A percentile compares a stretch with the other conserved stretches of the same genome.
Conservation (phyloP, 2,797 vertebrate species). For the Pseudochirops corinnae region DNA sequence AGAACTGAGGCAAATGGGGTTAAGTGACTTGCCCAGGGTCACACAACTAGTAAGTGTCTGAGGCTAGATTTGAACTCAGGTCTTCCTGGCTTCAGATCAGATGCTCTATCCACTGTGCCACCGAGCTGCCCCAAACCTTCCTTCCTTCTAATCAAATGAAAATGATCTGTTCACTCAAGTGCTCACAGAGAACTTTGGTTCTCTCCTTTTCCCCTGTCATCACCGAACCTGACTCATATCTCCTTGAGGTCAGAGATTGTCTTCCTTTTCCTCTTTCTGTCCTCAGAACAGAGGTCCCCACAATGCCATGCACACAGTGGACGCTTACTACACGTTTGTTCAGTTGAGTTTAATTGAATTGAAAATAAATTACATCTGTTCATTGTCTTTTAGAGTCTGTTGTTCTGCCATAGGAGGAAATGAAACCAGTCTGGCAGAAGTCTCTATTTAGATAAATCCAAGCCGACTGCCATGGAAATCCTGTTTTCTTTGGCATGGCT, state of each 20-base stretch:
- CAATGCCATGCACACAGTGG: not conserved
- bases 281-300: not conserved
- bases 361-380: not conserved
- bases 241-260: not conserved
- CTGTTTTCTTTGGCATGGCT: not conserved
- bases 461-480: not conserved
- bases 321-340: not conserved
- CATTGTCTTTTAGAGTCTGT: not conserved
- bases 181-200: not conserved
- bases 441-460: not conserved
- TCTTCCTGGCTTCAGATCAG: too few species aligned
- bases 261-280: not conserved
- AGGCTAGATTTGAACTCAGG: too few species aligned
- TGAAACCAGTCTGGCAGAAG: not conserved
- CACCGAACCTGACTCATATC: not conserved
- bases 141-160: not conserved
- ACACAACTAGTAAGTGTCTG: not conserved
- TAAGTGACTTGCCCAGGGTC: not conserved
- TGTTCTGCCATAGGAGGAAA: not conserved
- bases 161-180: not conserved
- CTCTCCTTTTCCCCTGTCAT: not conserved
- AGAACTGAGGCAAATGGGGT: not conserved
- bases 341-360: not conserved
- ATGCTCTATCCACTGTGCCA: not conserved
- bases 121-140: not conserved